Evolutionary conservation across 1,140 invertebrate species (phyloP).

Genomic region (Drosophila navojoa): DNA sequence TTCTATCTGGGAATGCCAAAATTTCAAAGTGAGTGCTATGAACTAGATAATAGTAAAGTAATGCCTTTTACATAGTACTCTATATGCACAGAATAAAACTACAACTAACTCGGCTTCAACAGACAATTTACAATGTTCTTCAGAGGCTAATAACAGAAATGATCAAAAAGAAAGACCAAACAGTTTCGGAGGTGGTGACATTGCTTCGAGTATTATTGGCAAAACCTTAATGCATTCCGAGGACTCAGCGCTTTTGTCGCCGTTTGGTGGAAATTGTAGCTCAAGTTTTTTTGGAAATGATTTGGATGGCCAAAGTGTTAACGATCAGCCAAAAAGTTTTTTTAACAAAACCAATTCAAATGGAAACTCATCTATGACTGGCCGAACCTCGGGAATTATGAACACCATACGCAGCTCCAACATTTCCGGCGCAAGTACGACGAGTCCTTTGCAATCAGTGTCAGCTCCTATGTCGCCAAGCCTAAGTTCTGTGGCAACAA

Average conservation of each 20-base stretch:
- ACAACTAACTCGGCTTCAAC: constrained; percentile 44
- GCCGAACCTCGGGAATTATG: constrained; percentile 17
- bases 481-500: constrained; percentile 89
- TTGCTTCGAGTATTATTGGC: neutral
- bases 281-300: constrained; percentile 24
- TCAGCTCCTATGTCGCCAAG: constrained; percentile 87
- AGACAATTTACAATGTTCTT: constrained; percentile 49
- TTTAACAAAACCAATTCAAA: constrained; percentile 21
- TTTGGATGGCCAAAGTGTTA: constrained; percentile 24
- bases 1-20: constrained; percentile 65
- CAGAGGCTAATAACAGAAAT: constrained; percentile 26
- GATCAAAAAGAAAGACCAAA: constrained; percentile 33
- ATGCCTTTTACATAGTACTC: neutral
- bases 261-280: constrained; percentile 30
- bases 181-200: constrained; percentile 40
- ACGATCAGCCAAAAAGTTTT: constrained; percentile 9
- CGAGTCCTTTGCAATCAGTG: constrained; percentile 65
- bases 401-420: constrained; percentile 54
- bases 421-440: constrained; percentile 43
- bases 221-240: constrained; percentile 47
- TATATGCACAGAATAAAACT: constrained; percentile 34
- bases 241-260: constrained; percentile 49
- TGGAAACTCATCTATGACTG: constrained; percentile 32
- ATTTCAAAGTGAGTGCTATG: constrained; percentile 45
- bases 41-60: neutral